phyloP scores from a whole-genome alignment of 1,140 invertebrate genomes.

The Leptopilina clavipes region DNA sequence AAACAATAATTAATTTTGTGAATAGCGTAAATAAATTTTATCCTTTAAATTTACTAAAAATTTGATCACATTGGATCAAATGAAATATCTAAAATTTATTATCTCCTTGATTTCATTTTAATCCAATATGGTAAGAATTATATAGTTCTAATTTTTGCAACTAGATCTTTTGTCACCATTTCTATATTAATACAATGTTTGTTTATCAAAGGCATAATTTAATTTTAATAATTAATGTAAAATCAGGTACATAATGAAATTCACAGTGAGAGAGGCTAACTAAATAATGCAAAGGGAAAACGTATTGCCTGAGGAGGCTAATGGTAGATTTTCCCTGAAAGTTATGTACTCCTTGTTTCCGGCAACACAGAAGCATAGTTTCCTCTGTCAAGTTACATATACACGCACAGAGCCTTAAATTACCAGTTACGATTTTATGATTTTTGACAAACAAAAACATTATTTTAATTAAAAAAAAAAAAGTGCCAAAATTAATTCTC shows the following conservation, averaged over 20 bases:
- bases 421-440: background rate
- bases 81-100: no score
- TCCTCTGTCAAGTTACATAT: conserved; percentile 3
- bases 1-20: no score
- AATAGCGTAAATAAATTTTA: no score
- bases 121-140: background rate
- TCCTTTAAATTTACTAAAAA: no score
- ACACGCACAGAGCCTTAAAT: background rate
- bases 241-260: conserved; percentile 3
- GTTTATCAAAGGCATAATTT: conserved; percentile 12
- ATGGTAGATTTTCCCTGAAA: conserved; percentile 29
- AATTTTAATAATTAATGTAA: conserved; percentile 7
- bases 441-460: no score
- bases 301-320: conserved; percentile 2
- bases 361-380: conserved; percentile 27
- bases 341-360: conserved; percentile 30
- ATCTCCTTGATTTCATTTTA: no score
- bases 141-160: background rate
- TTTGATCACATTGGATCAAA: no score
- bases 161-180: background rate
- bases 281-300: conserved; percentile 23
- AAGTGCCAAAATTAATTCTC: no score
- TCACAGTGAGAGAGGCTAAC: conserved; percentile 7
- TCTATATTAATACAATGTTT: background rate
- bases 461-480: no score